Evolutionary conservation across 1,140 invertebrate genomes (phyloP).

Genomic region (Hylaeus anthracinus): DNA sequence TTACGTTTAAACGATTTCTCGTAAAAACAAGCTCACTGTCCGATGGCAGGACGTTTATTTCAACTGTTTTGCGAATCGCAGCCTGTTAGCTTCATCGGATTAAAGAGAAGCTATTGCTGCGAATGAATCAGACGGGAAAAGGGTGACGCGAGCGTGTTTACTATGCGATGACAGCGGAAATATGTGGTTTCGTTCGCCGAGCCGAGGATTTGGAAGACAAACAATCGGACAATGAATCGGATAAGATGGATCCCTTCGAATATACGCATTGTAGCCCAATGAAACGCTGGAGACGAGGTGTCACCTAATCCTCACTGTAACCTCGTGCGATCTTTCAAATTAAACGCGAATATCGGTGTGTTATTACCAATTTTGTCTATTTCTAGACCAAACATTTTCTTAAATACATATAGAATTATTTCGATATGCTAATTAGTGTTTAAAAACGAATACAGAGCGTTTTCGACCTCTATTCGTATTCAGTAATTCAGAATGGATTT

Average conservation of each 20-base stretch:
- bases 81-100: conserved; percentile 42
- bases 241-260: conserved; percentile 15
- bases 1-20: conserved; percentile 42
- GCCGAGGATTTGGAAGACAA: neutral
- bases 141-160: neutral
- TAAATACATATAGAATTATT: too few relatives aligned
- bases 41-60: neutral
- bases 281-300: neutral
- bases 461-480: too few relatives aligned
- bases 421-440: too few relatives aligned
- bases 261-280: too few relatives aligned
- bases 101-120: conserved; percentile 15
- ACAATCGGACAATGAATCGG: neutral
- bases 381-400: too few relatives aligned
- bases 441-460: too few relatives aligned
- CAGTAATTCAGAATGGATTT: too few relatives aligned
- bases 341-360: neutral
- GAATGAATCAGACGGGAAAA: conserved; percentile 6
- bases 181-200: conserved; percentile 14
- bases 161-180: conserved; percentile 17
- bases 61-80: conserved; percentile 22
- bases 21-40: conserved; percentile 33
- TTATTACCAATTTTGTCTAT: too few relatives aligned
- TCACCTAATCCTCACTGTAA: neutral
- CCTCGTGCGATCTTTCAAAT: too few relatives aligned